Percentiles rank a stretch among this genome's conserved stretches.
Conservation (phyloP, 1,140 invertebrate species). For the Atta texana region DNA sequence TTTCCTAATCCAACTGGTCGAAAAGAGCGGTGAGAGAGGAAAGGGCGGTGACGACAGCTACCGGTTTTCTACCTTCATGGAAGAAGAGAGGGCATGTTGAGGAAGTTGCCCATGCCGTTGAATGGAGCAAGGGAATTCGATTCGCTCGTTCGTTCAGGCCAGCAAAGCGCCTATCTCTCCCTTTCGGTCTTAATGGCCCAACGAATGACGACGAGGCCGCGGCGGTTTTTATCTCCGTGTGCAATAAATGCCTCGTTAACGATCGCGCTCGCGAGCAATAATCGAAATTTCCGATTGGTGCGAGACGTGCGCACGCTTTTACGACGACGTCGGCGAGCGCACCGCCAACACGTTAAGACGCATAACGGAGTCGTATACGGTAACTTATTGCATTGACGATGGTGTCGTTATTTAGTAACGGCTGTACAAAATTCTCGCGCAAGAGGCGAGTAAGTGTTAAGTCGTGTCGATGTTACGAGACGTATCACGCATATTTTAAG, state of each 20-base stretch:
- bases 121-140: slow-evolving; percentile 22
- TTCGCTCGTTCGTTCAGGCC: slow-evolving; percentile 17
- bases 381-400: slow-evolving; percentile 49
- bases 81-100: neutral
- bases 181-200: slow-evolving; percentile 43
- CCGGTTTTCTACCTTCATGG: slow-evolving; percentile 54
- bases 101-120: neutral
- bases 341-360: slow-evolving; percentile 21
- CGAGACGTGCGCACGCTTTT: slow-evolving; percentile 35
- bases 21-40: neutral
- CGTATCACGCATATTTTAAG: slow-evolving; percentile 33
- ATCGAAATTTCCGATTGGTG: slow-evolving; percentile 54
- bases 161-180: slow-evolving; percentile 28
- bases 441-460: slow-evolving; percentile 19
- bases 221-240: slow-evolving; percentile 29
- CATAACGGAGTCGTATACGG: slow-evolving; percentile 54
- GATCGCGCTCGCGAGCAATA: slow-evolving; percentile 47
- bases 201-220: slow-evolving; percentile 9
- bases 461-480: neutral
- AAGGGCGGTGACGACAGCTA: slow-evolving; percentile 42
- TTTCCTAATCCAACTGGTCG: slow-evolving; percentile 60
- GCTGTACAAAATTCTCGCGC: slow-evolving; percentile 24
- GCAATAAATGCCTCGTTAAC: slow-evolving; percentile 64
- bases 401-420: slow-evolving; percentile 27
- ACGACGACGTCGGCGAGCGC: slow-evolving; percentile 10